A percentile compares a stretch with the other conserved stretches of the same genome.
phyloP scores from a whole-genome alignment of 2,888 invertebrate genomes.

The Spicauda simplicius region DNA sequence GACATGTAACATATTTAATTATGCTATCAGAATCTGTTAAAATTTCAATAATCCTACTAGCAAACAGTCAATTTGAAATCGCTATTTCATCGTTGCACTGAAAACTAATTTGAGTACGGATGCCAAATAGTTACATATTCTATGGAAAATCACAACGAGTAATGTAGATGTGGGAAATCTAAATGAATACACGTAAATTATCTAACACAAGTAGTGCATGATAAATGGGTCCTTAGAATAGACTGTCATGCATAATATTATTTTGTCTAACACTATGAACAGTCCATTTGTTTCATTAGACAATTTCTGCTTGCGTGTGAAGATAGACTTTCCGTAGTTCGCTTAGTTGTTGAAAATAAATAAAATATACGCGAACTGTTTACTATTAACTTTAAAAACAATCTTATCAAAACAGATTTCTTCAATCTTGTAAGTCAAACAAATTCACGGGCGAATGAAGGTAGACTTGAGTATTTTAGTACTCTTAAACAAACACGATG shows the following conservation, averaged over 20 bases:
- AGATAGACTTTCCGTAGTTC: no score
- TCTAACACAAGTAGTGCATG: neutral
- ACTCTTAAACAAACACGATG: neutral
- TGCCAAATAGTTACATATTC: slow-evolving; percentile 9
- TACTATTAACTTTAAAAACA: no score
- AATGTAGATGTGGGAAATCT: slow-evolving; percentile 1
- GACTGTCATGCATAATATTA: slow-evolving; percentile 5
- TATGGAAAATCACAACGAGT: slow-evolving; percentile 8
- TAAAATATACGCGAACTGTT: no score
- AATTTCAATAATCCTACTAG: neutral
- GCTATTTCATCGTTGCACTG: neutral
- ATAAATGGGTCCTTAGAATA: slow-evolving; percentile 17
- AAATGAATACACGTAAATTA: slow-evolving; percentile 2
- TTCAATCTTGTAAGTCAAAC: neutral
- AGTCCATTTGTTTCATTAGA: neutral
- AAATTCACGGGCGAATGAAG: slow-evolving; percentile 11
- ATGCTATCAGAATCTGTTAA: neutral
- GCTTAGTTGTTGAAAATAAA: no score
- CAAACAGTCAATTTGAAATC: neutral
- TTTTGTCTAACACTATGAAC: neutral
- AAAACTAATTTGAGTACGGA: slow-evolving; percentile 6
- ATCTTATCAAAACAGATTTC: no score
- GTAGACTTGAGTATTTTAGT: neutral
- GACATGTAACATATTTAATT: neutral
- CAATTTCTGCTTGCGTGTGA: no score